These are phyloP conservation scores for Eucera pruinosa DNA, from an alignment of 2,888 invertebrate species.

Conservation along the genomic window DNA sequence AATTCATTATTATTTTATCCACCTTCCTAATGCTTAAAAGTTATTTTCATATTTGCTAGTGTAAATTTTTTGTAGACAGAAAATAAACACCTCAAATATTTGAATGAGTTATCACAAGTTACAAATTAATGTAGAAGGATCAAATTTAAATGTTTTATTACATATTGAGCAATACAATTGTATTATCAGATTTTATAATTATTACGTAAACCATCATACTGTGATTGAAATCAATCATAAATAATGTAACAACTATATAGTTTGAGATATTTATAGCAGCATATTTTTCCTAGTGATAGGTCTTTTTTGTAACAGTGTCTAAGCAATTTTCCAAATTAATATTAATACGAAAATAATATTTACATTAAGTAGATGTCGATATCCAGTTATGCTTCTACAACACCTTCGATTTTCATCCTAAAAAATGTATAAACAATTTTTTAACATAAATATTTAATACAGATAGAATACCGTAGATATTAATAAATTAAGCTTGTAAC, in stretches of 20 bases:
- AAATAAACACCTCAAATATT: background rate
- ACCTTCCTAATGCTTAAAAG: background rate
- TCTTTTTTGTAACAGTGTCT: conserved; percentile 6
- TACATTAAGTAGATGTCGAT: conserved; percentile 2
- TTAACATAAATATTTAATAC: conserved; percentile 4
- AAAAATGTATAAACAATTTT: conserved; percentile 31
- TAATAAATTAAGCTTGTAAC: background rate
- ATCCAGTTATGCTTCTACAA: conserved; percentile 45
- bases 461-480: background rate
- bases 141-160: conserved; percentile 24
- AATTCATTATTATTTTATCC: background rate
- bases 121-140: background rate
- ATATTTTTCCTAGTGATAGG: conserved; percentile 17
- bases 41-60: background rate
- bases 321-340: conserved; percentile 6
- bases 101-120: background rate
- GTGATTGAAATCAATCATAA: conserved; percentile 19
- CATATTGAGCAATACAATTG: conserved; percentile 25
- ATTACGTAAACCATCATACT: background rate
- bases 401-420: conserved; percentile 73
- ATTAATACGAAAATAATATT: conserved; percentile 15
- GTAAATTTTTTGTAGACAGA: background rate
- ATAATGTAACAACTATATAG: conserved; percentile 24
- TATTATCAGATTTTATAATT: conserved; percentile 10
- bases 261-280: conserved; percentile 40